Conservation (phyloP, 2,113 vertebrate genomes). For the Eudyptes chrysolophus region DNA sequence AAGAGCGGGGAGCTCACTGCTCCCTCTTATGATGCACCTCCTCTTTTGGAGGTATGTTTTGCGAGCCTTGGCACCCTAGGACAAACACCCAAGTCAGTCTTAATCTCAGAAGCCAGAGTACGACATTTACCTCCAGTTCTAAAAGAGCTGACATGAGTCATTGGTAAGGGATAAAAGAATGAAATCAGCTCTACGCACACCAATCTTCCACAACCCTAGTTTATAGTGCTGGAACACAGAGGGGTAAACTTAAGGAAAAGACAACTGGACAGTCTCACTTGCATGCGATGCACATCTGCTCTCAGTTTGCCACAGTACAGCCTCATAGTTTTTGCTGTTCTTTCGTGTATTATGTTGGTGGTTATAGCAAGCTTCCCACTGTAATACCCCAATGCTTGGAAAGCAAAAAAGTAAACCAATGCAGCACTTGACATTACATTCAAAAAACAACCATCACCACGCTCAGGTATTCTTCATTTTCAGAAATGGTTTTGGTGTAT, state of each 20-base stretch:
- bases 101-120: neutral
- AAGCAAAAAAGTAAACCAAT: neutral
- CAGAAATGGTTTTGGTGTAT: neutral
- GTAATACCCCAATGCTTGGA: neutral
- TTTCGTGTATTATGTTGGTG: rapidly evolving
- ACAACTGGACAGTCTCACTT: rapidly evolving
- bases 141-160: neutral
- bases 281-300: neutral
- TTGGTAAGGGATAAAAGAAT: neutral
- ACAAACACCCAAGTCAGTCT: neutral
- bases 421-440: rapidly evolving
- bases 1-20: rapidly evolving
- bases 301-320: neutral
- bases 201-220: neutral
- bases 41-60: rapidly evolving
- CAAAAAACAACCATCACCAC: neutral
- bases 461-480: neutral
- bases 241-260: neutral
- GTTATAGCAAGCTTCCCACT: neutral
- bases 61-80: neutral
- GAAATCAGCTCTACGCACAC: neutral
- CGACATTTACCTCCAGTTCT: neutral
- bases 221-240: neutral
- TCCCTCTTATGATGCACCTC: rapidly evolving
- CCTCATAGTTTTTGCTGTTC: neutral